These are phyloP conservation scores for Rhinichthys osculus DNA, from an alignment of 2,797 vertebrate genomes.

Conservation along the genomic window DNA sequence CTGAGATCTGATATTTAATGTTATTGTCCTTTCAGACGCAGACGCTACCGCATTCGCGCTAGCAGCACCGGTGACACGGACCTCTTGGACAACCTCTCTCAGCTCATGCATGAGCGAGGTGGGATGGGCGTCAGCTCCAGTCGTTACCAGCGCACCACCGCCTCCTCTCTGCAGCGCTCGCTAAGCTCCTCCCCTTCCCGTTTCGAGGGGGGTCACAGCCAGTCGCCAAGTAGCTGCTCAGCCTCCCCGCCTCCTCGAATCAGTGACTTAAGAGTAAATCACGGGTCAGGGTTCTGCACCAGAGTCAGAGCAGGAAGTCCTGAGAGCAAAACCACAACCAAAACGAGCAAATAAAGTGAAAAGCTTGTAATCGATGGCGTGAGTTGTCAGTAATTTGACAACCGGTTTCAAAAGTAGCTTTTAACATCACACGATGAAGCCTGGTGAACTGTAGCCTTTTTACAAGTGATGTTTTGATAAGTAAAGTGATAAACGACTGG, in stretches of 20 bases:
- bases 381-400: neutral
- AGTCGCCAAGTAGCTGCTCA: constrained; percentile 89
- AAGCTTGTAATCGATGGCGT: neutral
- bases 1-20: neutral
- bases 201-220: constrained; percentile 89
- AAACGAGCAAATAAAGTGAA: constrained; percentile 84
- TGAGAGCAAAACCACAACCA: constrained; percentile 82
- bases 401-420: constrained; percentile 34
- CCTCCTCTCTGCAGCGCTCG: constrained; percentile 91
- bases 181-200: constrained; percentile 93
- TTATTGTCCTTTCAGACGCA: constrained; percentile 76
- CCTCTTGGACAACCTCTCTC: constrained; percentile 93
- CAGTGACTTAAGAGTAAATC: constrained; percentile 77
- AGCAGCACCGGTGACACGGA: constrained; percentile 95
- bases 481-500: neutral
- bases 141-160: constrained; percentile 87
- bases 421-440: constrained; percentile 3
- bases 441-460: constrained; percentile 46
- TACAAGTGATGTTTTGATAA: constrained; percentile 15
- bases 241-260: constrained; percentile 90
- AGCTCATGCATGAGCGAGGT: constrained; percentile 90
- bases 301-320: constrained; percentile 77
- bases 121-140: constrained; percentile 89
- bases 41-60: constrained; percentile 91
- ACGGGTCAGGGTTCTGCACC: constrained; percentile 76